phyloP scores from a whole-genome alignment of 2,797 vertebrate genomes.

The Diplodus sargus region DNA sequence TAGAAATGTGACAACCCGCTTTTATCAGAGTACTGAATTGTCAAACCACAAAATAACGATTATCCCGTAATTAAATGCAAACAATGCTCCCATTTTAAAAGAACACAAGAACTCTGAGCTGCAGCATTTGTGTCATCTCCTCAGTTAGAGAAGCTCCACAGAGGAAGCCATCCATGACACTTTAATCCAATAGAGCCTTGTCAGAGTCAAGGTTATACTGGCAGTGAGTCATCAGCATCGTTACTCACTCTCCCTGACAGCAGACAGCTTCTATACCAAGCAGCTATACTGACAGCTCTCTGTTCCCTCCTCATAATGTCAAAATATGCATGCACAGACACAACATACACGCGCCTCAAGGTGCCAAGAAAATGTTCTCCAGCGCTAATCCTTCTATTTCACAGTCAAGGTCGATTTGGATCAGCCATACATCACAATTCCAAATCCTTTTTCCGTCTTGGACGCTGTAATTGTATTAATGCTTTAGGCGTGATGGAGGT shows the following conservation, averaged over 20 bases:
- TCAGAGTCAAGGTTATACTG: slow-evolving; percentile 66
- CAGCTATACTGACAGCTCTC: slow-evolving; percentile 30
- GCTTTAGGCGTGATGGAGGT: slow-evolving; percentile 57
- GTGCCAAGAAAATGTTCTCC: slow-evolving; percentile 67
- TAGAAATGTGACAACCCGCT: neutral
- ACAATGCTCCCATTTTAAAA: neutral
- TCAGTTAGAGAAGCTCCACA: slow-evolving; percentile 36
- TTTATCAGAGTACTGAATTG: neutral
- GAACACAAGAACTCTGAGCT: neutral
- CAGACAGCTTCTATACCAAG: slow-evolving; percentile 38
- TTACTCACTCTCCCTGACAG: slow-evolving; percentile 50
- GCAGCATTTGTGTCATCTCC: slow-evolving; percentile 5
- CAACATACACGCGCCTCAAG: slow-evolving; percentile 33
- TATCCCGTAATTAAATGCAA: neutral
- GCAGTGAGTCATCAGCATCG: slow-evolving; percentile 48
- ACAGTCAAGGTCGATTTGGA: slow-evolving; percentile 72
- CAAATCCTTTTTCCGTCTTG: slow-evolving; percentile 38
- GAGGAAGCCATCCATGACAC: slow-evolving; percentile 52
- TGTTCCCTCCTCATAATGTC: slow-evolving; percentile 45
- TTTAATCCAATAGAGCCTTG: slow-evolving; percentile 51
- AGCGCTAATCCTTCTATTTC: slow-evolving; percentile 66
- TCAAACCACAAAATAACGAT: neutral
- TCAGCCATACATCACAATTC: slow-evolving; percentile 57
- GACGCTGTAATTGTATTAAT: slow-evolving; percentile 61
- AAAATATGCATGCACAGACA: slow-evolving; percentile 45